phyloP scores from a whole-genome alignment of 2,797 vertebrate genomes.

The Lerista edwardsae region DNA sequence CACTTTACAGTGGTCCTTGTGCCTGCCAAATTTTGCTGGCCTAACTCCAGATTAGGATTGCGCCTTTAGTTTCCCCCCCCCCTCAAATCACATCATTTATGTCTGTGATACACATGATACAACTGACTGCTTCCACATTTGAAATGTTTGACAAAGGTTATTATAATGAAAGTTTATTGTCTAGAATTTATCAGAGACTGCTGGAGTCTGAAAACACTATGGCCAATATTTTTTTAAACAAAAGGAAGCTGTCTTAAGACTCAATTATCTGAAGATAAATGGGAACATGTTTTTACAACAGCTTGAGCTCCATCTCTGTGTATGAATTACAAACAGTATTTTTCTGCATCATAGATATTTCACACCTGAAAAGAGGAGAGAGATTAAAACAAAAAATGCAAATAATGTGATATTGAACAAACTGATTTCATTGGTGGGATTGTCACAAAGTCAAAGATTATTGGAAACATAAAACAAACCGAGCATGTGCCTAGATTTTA shows the following conservation, averaged over 20 bases:
- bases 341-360: background rate
- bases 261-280: conserved; percentile 20
- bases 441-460: too few species aligned
- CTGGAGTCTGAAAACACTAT: conserved; percentile 1
- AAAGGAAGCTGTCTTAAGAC: background rate
- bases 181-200: background rate
- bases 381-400: background rate
- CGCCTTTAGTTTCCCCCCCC: too few species aligned
- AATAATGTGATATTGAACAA: background rate
- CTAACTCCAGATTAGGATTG: too few species aligned
- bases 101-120: too few species aligned
- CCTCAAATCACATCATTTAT: too few species aligned
- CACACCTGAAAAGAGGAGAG: background rate
- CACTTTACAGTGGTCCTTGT: too few species aligned
- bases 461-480: background rate
- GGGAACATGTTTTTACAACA: background rate
- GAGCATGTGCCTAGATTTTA: background rate
- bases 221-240: background rate
- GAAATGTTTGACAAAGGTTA: background rate
- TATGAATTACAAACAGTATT: background rate
- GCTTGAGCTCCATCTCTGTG: background rate
- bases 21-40: too few species aligned
- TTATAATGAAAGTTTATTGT: background rate
- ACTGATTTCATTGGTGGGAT: background rate
- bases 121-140: background rate